Evolutionary conservation across 2,797 vertebrate species (phyloP).

Genomic region (Hyperoplus lanceolatus): DNA sequence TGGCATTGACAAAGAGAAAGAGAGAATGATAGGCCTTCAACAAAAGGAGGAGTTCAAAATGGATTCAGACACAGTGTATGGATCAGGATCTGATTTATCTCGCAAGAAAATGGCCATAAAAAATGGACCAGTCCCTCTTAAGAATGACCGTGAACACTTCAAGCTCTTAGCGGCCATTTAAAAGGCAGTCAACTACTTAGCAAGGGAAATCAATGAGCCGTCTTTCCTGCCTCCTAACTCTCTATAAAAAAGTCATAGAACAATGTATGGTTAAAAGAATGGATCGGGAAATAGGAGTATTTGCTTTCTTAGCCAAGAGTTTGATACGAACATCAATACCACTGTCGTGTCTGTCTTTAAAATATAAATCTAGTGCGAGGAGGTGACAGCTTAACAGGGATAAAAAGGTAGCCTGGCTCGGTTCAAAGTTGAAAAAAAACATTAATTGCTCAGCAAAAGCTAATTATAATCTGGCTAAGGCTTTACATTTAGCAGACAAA

Average conservation of each 20-base stretch:
- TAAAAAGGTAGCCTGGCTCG: neutral
- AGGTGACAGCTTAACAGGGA: neutral
- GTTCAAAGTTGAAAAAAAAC: neutral
- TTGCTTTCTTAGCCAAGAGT: slow-evolving; percentile 6
- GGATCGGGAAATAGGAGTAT: slow-evolving; percentile 12
- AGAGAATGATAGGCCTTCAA: slow-evolving; percentile 29
- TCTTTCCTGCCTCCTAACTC: slow-evolving; percentile 6
- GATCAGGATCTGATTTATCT: slow-evolving; percentile 52
- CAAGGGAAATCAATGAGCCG: slow-evolving; percentile 40
- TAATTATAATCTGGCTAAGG: neutral
- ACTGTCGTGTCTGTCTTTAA: neutral
- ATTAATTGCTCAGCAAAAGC: neutral
- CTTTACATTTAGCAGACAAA: neutral
- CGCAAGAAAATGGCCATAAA: slow-evolving; percentile 36
- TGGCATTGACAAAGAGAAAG: slow-evolving; percentile 22
- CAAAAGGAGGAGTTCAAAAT: slow-evolving; percentile 32
- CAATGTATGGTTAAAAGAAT: slow-evolving; percentile 17
- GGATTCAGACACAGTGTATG: slow-evolving; percentile 31
- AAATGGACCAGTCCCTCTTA: slow-evolving; percentile 31
- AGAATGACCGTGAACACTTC: slow-evolving; percentile 47
- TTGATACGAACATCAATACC: slow-evolving; percentile 6
- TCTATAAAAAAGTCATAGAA: slow-evolving; percentile 22
- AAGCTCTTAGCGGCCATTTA: slow-evolving; percentile 47
- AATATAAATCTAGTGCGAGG: neutral
- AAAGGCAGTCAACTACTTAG: slow-evolving; percentile 33